Evolutionary conservation across 2,888 invertebrate genomes (phyloP).

Genomic region (Serrognathus titanus): DNA sequence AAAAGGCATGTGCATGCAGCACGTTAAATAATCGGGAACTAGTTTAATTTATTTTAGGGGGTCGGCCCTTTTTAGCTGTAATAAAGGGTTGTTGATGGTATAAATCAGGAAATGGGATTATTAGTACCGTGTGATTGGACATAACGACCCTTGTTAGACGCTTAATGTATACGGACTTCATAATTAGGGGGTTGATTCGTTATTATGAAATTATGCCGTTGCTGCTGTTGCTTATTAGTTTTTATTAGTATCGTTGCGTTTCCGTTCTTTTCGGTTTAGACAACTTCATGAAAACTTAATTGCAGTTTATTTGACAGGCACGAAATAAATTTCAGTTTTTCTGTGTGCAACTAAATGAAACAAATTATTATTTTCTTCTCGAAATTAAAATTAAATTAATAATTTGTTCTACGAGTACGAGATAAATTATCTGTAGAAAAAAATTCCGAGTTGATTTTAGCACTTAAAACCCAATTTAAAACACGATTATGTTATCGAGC

Average conservation of each 20-base stretch:
- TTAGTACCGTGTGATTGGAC: constrained; percentile 22
- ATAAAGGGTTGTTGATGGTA: constrained; percentile 14
- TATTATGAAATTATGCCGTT: neutral
- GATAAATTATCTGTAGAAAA: constrained; percentile 2
- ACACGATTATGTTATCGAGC: neutral
- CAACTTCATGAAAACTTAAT: too few species aligned
- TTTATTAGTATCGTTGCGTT: too few species aligned
- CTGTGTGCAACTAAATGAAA: too few species aligned
- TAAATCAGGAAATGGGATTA: constrained; percentile 31
- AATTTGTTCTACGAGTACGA: too few species aligned
- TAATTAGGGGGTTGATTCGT: constrained; percentile 1
- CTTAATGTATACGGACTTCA: constrained; percentile 2
- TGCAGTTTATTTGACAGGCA: too few species aligned
- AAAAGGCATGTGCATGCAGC: neutral
- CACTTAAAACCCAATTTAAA: neutral
- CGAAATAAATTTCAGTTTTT: too few species aligned
- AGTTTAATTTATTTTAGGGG: constrained; percentile 13
- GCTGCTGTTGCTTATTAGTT: too few species aligned
- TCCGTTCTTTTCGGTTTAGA: too few species aligned
- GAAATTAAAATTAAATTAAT: too few species aligned
- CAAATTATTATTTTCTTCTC: too few species aligned
- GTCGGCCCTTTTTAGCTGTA: neutral
- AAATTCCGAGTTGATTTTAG: constrained; percentile 4
- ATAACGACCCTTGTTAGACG: constrained; percentile 12
- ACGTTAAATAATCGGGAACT: constrained; percentile 4